phyloP scores from a whole-genome alignment of 2,797 vertebrate species.

The Poecilia gillii region DNA sequence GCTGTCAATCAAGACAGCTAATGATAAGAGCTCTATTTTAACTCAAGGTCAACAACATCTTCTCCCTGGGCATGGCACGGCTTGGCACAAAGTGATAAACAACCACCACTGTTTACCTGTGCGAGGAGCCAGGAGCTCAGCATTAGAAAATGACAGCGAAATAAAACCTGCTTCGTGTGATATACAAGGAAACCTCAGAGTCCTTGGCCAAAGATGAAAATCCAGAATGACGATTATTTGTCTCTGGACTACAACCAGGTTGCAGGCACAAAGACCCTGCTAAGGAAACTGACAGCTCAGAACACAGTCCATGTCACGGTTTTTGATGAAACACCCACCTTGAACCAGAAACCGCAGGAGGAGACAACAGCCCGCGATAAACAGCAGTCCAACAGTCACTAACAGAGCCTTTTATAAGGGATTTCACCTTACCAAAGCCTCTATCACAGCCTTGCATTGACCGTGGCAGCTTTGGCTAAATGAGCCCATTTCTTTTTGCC shows the following conservation, averaged over 20 bases:
- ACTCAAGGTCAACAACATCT: constrained; percentile 72
- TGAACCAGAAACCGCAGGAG: constrained; percentile 52
- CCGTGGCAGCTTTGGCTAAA: constrained; percentile 79
- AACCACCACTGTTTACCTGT: constrained; percentile 64
- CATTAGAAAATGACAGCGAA: constrained; percentile 36
- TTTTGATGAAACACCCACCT: constrained; percentile 69
- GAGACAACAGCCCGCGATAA: constrained; percentile 54
- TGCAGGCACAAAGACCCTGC: constrained; percentile 50
- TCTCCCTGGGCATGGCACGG: constrained; percentile 57
- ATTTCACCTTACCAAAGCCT: constrained; percentile 75
- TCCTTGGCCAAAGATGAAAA: constrained; percentile 54
- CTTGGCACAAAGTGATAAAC: constrained; percentile 65
- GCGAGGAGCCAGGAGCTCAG: constrained; percentile 51
- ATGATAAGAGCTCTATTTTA: constrained; percentile 71
- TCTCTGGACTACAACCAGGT: constrained; percentile 45
- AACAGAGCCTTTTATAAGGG: constrained; percentile 63
- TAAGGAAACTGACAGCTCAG: constrained; percentile 42
- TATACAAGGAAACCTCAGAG: constrained; percentile 25
- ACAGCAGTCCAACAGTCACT: constrained; percentile 56
- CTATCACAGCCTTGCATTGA: constrained; percentile 73
- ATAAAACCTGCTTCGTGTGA: constrained; percentile 29
- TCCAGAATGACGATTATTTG: constrained; percentile 42
- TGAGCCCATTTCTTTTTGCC: constrained; percentile 78
- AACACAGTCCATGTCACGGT: constrained; percentile 50
- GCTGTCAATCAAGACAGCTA: constrained; percentile 72